Conservation (phyloP, 1,140 invertebrate species). For the Nixonia krombeini region DNA sequence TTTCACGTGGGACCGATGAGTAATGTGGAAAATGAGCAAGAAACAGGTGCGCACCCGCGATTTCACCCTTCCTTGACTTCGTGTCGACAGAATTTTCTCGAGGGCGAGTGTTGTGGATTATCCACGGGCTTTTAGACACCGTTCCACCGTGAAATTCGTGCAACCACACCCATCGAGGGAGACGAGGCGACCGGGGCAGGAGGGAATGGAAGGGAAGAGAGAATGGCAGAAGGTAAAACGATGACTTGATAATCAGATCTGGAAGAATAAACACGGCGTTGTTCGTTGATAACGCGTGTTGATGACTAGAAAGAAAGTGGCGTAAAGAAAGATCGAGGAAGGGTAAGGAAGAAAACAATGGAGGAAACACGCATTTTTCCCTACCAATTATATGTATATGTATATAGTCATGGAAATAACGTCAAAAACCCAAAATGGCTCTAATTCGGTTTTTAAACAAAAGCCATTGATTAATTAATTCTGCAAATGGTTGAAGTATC, state of each 20-base stretch:
- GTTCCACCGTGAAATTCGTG: conserved; percentile 61
- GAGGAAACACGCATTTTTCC: no score
- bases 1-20: no score
- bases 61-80: conserved; percentile 41
- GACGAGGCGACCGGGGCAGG: no score
- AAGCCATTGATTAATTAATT: no score
- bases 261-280: conserved; percentile 4
- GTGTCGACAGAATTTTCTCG: conserved; percentile 12
- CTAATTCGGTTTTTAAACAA: no score
- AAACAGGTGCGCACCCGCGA: neutral
- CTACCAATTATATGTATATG: no score
- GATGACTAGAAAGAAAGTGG: neutral
- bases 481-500: no score
- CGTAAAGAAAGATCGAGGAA: neutral
- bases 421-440: no score
- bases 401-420: no score
- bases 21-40: no score
- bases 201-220: no score
- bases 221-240: conserved; percentile 7
- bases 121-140: conserved; percentile 62
- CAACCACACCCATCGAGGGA: conserved; percentile 54
- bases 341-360: neutral
- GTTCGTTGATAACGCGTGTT: neutral
- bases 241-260: conserved; percentile 6
- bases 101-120: conserved; percentile 53